Percentiles rank a stretch among this genome's conserved stretches.
Conservation (phyloP, 2,888 invertebrate species). For the Drosophila formosana region DNA sequence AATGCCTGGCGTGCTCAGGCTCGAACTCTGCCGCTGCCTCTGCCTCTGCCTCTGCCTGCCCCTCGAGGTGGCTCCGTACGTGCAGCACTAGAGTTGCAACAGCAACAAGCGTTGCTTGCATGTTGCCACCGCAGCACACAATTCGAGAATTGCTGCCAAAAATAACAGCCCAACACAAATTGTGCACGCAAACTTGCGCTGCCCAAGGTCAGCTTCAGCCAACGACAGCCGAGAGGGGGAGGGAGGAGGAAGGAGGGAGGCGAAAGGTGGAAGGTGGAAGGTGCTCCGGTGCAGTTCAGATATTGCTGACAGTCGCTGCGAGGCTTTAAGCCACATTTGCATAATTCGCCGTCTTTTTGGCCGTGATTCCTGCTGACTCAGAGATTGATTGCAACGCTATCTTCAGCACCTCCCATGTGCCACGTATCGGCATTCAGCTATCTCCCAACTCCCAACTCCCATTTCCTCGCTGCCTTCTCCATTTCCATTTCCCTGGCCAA, state of each 20-base stretch:
- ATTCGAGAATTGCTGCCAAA: slow-evolving; percentile 66
- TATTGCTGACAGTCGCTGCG: slow-evolving; percentile 17
- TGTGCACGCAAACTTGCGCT: slow-evolving; percentile 67
- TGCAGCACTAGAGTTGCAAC: slow-evolving; percentile 20
- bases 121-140: slow-evolving; percentile 46
- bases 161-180: slow-evolving; percentile 65
- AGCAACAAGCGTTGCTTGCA: slow-evolving; percentile 57
- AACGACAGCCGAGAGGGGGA: background rate
- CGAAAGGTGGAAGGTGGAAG: too few relatives aligned
- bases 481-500: background rate
- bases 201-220: slow-evolving; percentile 63
- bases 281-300: background rate
- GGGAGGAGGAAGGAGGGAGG: too few relatives aligned
- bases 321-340: slow-evolving; percentile 55
- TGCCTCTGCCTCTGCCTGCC: background rate
- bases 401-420: slow-evolving; percentile 32
- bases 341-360: slow-evolving; percentile 54
- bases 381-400: slow-evolving; percentile 59
- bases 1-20: slow-evolving; percentile 57
- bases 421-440: background rate
- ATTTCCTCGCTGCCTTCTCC: background rate
- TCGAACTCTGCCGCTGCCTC: too few relatives aligned
- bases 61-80: slow-evolving; percentile 18
- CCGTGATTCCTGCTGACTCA: slow-evolving; percentile 47
- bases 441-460: background rate